phyloP scores from a whole-genome alignment of 92 coral and sea anemone species.

The Phenganax marumi region DNA sequence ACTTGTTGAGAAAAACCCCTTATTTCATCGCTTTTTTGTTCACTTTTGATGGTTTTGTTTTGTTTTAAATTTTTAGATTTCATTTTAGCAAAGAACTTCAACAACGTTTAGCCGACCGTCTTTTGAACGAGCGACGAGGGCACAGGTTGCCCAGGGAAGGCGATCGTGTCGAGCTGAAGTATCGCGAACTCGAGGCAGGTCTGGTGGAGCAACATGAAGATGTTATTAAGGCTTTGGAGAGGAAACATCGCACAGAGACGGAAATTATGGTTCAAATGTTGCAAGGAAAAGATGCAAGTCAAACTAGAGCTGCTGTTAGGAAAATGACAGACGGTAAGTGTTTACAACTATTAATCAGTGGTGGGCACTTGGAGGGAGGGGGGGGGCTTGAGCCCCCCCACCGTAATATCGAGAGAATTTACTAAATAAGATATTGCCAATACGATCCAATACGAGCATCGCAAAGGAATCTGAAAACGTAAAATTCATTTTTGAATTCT shows the following conservation, averaged over 20 bases:
- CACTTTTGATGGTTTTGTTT: background rate
- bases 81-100: conserved; percentile 55
- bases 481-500: too few relatives aligned
- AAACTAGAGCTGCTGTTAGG: conserved; percentile 79
- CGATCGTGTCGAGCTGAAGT: conserved; percentile 58
- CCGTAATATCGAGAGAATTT: too few relatives aligned
- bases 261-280: conserved; percentile 79
- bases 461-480: too few relatives aligned
- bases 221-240: conserved; percentile 75
- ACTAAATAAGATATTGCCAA: too few relatives aligned
- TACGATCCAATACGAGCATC: too few relatives aligned
- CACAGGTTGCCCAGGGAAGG: conserved; percentile 75
- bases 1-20: too few relatives aligned
- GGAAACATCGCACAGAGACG: conserved; percentile 82
- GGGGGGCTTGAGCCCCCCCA: too few relatives aligned
- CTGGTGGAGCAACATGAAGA: conserved; percentile 80
- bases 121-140: conserved; percentile 74
- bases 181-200: conserved; percentile 64
- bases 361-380: too few relatives aligned
- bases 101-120: conserved; percentile 64
- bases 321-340: conserved; percentile 72
- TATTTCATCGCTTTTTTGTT: too few relatives aligned
- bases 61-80: background rate
- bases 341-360: too few relatives aligned
- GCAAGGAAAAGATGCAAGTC: conserved; percentile 82